Evolutionary conservation across 2,113 vertebrate genomes (phyloP).

Genomic region (Cromileptes altivelis): DNA sequence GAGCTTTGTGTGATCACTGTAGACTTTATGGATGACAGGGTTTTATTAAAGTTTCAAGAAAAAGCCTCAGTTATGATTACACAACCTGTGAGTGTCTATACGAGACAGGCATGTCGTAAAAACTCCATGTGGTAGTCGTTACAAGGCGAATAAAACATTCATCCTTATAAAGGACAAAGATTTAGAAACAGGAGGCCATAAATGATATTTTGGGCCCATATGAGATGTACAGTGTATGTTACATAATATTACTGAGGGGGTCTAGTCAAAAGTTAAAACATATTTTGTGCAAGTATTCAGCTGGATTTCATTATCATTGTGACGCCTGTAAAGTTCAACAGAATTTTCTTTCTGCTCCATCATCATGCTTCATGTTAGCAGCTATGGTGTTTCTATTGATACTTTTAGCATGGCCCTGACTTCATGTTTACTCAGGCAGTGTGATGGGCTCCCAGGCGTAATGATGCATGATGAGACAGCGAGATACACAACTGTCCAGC

Average conservation of each 20-base stretch:
- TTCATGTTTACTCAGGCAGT: not conserved
- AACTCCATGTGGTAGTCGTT: not conserved
- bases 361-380: not conserved
- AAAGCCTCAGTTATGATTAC: not conserved
- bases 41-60: conserved; percentile 12
- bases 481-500: not conserved
- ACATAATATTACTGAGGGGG: not conserved
- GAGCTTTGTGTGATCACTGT: not conserved
- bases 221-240: not conserved
- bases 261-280: not conserved
- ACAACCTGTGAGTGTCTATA: not conserved
- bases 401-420: not conserved
- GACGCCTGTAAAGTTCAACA: not conserved
- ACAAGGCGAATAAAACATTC: not conserved
- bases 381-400: conserved; percentile 1
- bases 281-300: not conserved
- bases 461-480: conserved; percentile 19
- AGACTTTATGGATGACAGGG: not conserved
- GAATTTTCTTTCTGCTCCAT: not conserved
- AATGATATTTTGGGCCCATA: not conserved
- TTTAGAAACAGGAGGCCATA: not conserved
- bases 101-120: not conserved
- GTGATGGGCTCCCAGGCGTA: conserved; percentile 13
- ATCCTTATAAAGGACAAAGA: not conserved
- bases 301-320: not conserved